Base-by-base conservation (phyloP, 2,797 vertebrate genomes). In the Anas capensis region DNA sequence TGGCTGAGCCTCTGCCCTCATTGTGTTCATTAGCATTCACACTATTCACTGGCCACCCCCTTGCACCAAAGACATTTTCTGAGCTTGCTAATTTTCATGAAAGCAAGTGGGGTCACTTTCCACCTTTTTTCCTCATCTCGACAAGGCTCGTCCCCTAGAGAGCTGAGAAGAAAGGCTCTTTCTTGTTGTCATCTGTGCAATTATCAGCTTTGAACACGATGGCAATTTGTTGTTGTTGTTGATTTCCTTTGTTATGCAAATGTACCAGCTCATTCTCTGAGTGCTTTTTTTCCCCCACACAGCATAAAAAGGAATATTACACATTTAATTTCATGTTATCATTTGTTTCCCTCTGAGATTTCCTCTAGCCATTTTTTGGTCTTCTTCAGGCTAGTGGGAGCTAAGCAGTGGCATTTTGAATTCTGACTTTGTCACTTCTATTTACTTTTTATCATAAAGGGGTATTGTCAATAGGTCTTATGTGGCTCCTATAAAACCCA, bases 201-300 rank as follows among this genome's bases (percentile, higher is more conserved):
- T 98, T 94, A 97, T 95, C 93, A 94, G 97, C 96, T 97, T 97
- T 96, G 92, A 93, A 98, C 97, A 98, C 38, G 94, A 97, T 96
- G 96, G 97, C 97, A 98, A 98, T 98, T 98, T 98, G 98, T 98
- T 97, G 97, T 97, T 97, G 97, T 98, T 98, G 98, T 97, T 97
- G 96, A 97, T 97, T 97, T 97, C 96, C 97, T 98, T 98, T 98
- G 97, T 98, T 97, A 98, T 98, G 98, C 97, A 98, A 98, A 98
- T 98, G 84, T 80, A 82, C 83, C 48, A 88, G 95, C 95, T 92
- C 64, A 87, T 96, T 95, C 86, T 96, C 77, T 66, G 68, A 79
- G 81, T 88, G 90, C 75, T 95, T 82, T 91, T 91, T 51, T 46
- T 44, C 29, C 89, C 76, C 38, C 86, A 80, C 91, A 62, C 64